Evolutionary conservation across 2,113 vertebrate genomes (phyloP), one percentile per base, ranked within the genome.

Genomic region (Oryzias curvinotus): DNA sequence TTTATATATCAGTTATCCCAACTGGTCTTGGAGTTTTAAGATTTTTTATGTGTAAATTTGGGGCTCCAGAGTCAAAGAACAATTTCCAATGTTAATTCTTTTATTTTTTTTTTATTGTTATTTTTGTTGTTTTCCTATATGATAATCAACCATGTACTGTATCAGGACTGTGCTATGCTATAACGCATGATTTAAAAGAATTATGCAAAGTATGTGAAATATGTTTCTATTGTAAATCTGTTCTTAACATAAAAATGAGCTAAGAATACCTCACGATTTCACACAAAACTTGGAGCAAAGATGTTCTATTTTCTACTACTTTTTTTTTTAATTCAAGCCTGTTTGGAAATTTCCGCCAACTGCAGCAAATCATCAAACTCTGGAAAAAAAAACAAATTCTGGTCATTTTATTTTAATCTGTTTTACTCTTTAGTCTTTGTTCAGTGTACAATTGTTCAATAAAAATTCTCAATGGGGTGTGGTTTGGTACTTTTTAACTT

Each of bases 1-100:
- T 85, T 89, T 89, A 77, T 75, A 79, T 86, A 90, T 80, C 84
- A 86, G 84, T 88, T 81, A 79, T 69, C 87, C 83, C 86, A 90
- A 87, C 89, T 89, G 87, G 87, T 91, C 80, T 90, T 91, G 90
- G 87, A 91, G 82, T 91, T 91, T 84, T 90, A 86, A 84, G 79
- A 86, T 86, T 86, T 88, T 90, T 87, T 83, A 87, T 91, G 81
- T 92, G 91, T 93, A 92, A 88, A 93, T 92, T 91, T 93, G 83
- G 85, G 82, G 76, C 82, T 90, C 87, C 85, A 89, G 86, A 91
- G 87, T 90, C 30, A 91, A 84, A 90, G 91, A 90, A 89, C 83
- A 88, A 89, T 91, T 84, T 71, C 7, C 86, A 85, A 83, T 90
- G 81, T 91, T 84, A 81, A 75, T 86, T 86, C 76, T 81, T 88